A percentile compares a stretch with the other conserved stretches of the same genome.
phyloP scores from a whole-genome alignment of 2,888 invertebrate genomes.

The Ochropacha duplaris region DNA sequence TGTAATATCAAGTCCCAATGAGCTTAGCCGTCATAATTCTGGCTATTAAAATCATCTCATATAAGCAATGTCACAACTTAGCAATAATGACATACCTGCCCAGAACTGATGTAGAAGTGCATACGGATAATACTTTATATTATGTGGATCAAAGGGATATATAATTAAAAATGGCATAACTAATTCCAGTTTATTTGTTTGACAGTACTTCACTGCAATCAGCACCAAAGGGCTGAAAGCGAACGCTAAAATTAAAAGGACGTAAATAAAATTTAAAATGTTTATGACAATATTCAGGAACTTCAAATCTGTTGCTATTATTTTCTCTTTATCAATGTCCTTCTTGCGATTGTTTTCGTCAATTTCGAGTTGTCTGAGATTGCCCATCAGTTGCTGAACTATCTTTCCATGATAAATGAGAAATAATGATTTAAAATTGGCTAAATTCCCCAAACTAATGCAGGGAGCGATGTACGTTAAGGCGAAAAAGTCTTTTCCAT shows the following conservation, averaged over 20 bases:
- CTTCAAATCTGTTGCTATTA: conserved; percentile 34
- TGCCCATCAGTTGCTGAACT: conserved; percentile 32
- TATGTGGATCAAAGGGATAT: conserved; percentile 60
- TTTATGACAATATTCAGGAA: conserved; percentile 47
- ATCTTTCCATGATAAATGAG: conserved; percentile 31
- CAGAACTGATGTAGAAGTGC: conserved; percentile 56
- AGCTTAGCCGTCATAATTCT: too few species aligned
- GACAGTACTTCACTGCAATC: conserved; percentile 42
- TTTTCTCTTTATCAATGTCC: conserved; percentile 25
- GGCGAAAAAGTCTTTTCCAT: conserved; percentile 39
- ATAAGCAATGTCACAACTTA: too few species aligned
- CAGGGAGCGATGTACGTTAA: conserved; percentile 51
- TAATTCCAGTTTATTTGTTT: conserved; percentile 40
- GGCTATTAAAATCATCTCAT: too few species aligned
- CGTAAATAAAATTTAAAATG: conserved; percentile 38
- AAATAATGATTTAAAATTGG: conserved; percentile 31
- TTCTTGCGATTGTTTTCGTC: conserved; percentile 15
- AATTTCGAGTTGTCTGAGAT: conserved; percentile 36
- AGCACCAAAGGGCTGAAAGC: conserved; percentile 41
- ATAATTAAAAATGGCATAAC: conserved; percentile 48
- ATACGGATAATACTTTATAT: conserved; percentile 51
- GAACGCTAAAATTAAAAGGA: conserved; percentile 36
- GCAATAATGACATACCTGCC: conserved; percentile 49
- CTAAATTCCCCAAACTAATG: conserved; percentile 32
- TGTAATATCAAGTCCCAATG: too few species aligned